Conservation (phyloP, 1,140 invertebrate genomes). For the Procambarus virginalis region DNA sequence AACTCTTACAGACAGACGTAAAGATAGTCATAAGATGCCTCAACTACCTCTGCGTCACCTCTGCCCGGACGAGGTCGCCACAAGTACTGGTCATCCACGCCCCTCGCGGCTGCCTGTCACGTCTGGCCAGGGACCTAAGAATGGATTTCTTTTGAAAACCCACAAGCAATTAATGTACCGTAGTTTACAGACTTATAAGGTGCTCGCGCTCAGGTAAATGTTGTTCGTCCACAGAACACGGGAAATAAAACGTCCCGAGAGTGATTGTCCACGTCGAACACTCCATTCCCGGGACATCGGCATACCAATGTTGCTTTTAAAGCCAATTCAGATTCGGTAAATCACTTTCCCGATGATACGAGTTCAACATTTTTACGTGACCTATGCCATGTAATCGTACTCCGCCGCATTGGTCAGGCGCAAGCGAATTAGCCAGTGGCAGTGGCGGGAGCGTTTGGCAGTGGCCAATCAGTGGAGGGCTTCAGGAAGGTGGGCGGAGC, state of each 20-base stretch:
- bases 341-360: constrained; percentile 41
- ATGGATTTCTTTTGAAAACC: background rate
- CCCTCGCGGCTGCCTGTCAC: no score
- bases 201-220: background rate
- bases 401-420: constrained; percentile 18
- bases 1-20: no score
- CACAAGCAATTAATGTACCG: background rate
- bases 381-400: background rate
- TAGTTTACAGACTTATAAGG: background rate
- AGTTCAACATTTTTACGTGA: constrained; percentile 23
- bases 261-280: background rate
- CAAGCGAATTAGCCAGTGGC: constrained; percentile 6
- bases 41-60: no score
- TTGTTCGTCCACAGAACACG: background rate
- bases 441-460: background rate
- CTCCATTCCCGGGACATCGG: background rate
- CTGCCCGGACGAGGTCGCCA: no score
- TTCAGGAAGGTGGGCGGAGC: constrained; percentile 55
- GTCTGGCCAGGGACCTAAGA: no score
- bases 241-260: background rate
- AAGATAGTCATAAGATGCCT: no score
- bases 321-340: constrained; percentile 44
- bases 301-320: constrained; percentile 44
- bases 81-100: no score
- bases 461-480: constrained; percentile 48